Conservation (phyloP, 1,140 invertebrate genomes). For the Trinorchestia longiramus region DNA sequence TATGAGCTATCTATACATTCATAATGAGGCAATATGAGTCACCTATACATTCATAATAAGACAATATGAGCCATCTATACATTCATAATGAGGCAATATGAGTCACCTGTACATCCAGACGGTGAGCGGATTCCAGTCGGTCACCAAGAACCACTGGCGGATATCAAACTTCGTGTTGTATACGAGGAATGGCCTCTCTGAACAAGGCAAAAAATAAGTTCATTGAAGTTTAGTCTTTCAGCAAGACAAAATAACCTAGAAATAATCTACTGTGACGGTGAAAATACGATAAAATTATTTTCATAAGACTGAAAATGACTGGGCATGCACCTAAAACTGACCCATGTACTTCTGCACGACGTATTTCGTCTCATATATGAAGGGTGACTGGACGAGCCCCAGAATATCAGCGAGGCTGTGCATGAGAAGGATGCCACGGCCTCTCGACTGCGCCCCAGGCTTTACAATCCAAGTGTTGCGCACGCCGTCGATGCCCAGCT, state of each 20-base stretch:
- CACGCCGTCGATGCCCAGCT: conserved; percentile 82
- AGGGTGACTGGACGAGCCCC: conserved; percentile 70
- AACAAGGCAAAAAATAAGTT: background rate
- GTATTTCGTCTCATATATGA: conserved; percentile 80
- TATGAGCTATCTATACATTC: no score
- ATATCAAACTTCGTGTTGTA: conserved; percentile 75
- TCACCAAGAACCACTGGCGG: conserved; percentile 91
- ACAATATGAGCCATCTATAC: no score
- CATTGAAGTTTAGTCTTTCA: no score
- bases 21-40: no score
- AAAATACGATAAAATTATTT: background rate
- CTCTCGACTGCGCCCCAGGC: conserved; percentile 92
- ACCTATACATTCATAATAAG: background rate
- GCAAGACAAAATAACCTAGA: no score
- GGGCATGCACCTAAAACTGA: conserved; percentile 73
- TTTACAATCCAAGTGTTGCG: conserved; percentile 96
- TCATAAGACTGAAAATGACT: background rate
- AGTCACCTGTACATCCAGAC: conserved; percentile 88
- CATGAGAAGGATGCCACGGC: conserved; percentile 88
- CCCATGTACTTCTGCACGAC: conserved; percentile 94
- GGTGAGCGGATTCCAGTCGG: conserved; percentile 88
- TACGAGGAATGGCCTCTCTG: conserved; percentile 72
- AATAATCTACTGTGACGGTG: no score
- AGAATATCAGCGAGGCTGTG: conserved; percentile 89
- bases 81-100: background rate